Conservation (phyloP, 1,140 invertebrate species). For the Calephelis virginiensis region DNA sequence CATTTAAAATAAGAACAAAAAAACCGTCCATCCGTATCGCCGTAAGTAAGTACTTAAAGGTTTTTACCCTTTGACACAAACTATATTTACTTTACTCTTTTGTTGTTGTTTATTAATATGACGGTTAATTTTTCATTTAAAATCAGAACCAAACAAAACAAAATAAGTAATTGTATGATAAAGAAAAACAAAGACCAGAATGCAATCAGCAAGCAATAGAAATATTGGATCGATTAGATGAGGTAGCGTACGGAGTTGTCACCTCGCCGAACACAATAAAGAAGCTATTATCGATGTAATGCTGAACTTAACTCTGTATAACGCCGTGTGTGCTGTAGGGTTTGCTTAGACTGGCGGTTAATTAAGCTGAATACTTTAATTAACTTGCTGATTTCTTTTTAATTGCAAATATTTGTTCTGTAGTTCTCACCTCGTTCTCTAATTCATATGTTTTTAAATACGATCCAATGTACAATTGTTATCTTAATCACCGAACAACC, state of each 20-base stretch:
- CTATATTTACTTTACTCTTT: too few relatives aligned
- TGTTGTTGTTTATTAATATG: too few relatives aligned
- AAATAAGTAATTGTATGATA: slow-evolving; percentile 4
- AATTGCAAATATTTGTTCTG: too few relatives aligned
- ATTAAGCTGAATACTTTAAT: background rate
- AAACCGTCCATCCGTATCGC: too few relatives aligned
- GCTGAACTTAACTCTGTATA: slow-evolving; percentile 47
- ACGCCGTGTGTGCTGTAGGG: slow-evolving; percentile 4
- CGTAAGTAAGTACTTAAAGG: too few relatives aligned
- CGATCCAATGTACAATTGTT: too few relatives aligned
- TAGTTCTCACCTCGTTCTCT: too few relatives aligned
- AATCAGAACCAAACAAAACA: background rate
- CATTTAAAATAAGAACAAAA: too few relatives aligned
- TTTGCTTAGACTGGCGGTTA: slow-evolving; percentile 26
- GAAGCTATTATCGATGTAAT: slow-evolving; percentile 59
- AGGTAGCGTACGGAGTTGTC: slow-evolving; percentile 36
- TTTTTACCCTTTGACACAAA: too few relatives aligned
- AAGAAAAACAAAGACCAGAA: slow-evolving; percentile 13
- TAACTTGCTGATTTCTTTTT: too few relatives aligned
- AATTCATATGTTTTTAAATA: too few relatives aligned
- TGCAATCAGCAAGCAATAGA: slow-evolving; percentile 7
- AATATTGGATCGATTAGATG: slow-evolving; percentile 21
- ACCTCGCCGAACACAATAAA: slow-evolving; percentile 61
- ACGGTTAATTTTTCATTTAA: background rate
- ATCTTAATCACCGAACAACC: too few relatives aligned